phyloP scores from a whole-genome alignment of 2,888 invertebrate species.

The Anoplius nigerrimus region DNA sequence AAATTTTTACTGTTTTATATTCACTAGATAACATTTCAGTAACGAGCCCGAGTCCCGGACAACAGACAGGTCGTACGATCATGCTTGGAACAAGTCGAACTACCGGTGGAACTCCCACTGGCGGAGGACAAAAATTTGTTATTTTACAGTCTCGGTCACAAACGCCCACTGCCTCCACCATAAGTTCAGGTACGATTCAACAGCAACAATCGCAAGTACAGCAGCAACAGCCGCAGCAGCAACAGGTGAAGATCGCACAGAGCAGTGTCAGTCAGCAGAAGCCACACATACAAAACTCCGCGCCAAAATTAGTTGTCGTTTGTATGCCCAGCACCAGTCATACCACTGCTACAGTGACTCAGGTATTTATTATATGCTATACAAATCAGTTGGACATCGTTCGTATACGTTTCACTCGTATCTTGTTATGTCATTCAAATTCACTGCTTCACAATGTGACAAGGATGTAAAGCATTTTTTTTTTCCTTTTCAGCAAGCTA shows the following conservation, averaged over 20 bases:
- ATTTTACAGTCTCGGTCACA: constrained; percentile 71
- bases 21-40: constrained; percentile 62
- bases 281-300: constrained; percentile 67
- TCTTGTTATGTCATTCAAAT: not conserved
- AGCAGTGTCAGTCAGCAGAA: constrained; percentile 59
- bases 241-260: constrained; percentile 59
- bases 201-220: constrained; percentile 53
- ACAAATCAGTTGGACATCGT: not conserved
- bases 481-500: constrained; percentile 53
- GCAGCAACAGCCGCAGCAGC: constrained; percentile 36
- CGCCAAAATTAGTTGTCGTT: constrained; percentile 77
- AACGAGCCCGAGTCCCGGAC: constrained; percentile 55
- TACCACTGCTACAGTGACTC: constrained; percentile 66
- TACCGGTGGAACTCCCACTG: constrained; percentile 56
- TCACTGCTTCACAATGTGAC: too few relatives aligned
- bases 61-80: constrained; percentile 74
- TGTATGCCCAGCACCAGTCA: constrained; percentile 73
- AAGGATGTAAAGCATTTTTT: not conserved
- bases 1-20: constrained; percentile 20
- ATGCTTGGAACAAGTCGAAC: constrained; percentile 76
- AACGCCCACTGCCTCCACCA: constrained; percentile 62
- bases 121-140: constrained; percentile 68
- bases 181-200: constrained; percentile 51
- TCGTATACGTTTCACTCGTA: not conserved
- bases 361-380: constrained; percentile 52